Percentiles rank a stretch among this genome's conserved stretches.
These are phyloP conservation scores for Coelinius sp. DNA, from an alignment of 2,888 invertebrate genomes.

Conservation along the genomic window DNA sequence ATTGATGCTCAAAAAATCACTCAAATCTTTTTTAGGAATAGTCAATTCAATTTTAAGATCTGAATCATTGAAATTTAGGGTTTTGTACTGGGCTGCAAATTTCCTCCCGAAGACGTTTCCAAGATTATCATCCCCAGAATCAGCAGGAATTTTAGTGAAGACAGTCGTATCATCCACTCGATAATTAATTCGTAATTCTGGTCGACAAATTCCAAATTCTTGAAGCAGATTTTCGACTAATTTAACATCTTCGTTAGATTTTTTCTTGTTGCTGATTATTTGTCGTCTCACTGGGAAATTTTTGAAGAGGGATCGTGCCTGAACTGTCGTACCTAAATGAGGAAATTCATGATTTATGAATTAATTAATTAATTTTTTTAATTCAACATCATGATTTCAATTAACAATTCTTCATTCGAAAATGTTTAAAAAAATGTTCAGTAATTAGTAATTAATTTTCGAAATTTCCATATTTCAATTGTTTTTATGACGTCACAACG, in stretches of 20 bases:
- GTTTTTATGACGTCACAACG: no score
- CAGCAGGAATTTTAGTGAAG: constrained; percentile 71
- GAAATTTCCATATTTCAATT: no score
- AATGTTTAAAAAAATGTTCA: no score
- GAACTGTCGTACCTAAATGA: constrained; percentile 73
- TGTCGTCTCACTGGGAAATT: constrained; percentile 75
- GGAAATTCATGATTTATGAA: constrained; percentile 3
- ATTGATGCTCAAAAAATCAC: constrained; percentile 51
- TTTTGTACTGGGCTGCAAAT: constrained; percentile 56
- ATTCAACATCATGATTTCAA: no score
- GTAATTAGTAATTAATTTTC: no score
- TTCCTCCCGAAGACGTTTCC: constrained; percentile 61
- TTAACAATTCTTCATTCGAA: no score
- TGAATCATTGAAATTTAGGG: constrained; percentile 49
- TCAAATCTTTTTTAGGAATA: constrained; percentile 63
- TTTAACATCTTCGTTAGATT: constrained; percentile 72
- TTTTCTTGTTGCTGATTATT: constrained; percentile 69
- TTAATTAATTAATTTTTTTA: constrained; percentile 22
- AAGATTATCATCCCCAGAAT: constrained; percentile 64
- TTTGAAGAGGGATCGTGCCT: constrained; percentile 72
- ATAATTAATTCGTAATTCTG: constrained; percentile 70
- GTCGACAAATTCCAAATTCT: constrained; percentile 72
- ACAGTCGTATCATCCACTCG: constrained; percentile 71
- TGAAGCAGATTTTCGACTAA: constrained; percentile 72
- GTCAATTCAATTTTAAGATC: constrained; percentile 58